A percentile compares a stretch with the other conserved stretches of the same genome.
Evolutionary conservation across 2,113 vertebrate species (phyloP).

Genomic region (Gallinago media): DNA sequence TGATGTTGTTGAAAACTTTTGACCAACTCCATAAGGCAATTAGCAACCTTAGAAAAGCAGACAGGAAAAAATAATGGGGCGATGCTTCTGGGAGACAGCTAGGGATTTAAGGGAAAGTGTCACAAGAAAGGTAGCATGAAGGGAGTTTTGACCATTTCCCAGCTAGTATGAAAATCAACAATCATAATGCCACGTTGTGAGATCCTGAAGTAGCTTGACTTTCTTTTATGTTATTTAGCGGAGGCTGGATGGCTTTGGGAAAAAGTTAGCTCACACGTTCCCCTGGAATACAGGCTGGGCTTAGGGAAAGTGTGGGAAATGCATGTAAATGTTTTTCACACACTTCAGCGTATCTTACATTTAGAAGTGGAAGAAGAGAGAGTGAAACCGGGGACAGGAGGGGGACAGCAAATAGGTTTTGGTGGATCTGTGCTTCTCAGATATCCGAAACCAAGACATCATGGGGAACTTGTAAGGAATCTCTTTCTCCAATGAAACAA

Average conservation of each 20-base stretch:
- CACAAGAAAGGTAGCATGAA: neutral
- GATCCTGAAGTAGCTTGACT: neutral
- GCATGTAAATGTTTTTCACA: constrained; percentile 18
- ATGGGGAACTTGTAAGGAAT: neutral
- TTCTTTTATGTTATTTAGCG: neutral
- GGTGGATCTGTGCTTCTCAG: neutral
- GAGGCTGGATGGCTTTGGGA: neutral
- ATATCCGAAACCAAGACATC: neutral
- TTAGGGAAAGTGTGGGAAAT: constrained; percentile 36
- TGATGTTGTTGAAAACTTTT: neutral
- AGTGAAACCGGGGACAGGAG: neutral
- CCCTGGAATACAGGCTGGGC: neutral
- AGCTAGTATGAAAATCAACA: neutral
- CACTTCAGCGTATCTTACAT: neutral
- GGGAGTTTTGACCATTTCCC: neutral
- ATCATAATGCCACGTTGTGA: neutral
- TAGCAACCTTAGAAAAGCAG: neutral
- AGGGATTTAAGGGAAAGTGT: neutral
- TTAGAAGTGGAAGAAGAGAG: neutral
- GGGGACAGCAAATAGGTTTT: neutral
- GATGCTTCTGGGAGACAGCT: neutral
- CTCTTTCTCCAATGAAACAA: neutral
- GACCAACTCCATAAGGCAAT: neutral
- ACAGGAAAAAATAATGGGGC: neutral
- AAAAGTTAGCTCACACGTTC: neutral